Percentiles rank a stretch among this genome's conserved stretches.
Evolutionary conservation across 37 sponge, comb jelly and placozoan genomes (phyloP).

Genomic region (Axinella damicornis): DNA sequence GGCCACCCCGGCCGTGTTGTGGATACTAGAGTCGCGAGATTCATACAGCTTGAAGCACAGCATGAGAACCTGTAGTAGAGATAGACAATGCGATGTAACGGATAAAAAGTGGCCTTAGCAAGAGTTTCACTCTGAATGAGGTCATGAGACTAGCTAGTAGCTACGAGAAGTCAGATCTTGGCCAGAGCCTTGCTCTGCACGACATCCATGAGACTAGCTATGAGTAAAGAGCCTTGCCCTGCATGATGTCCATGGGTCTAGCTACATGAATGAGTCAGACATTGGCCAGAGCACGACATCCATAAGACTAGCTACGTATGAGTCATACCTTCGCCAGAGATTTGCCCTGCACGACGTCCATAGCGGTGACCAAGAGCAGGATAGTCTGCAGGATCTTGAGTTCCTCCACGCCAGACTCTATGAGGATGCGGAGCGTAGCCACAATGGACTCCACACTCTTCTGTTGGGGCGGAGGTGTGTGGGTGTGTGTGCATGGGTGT

Average conservation of each 20-base stretch:
- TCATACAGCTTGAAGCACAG: constrained; percentile 77
- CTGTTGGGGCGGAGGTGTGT: constrained; percentile 11
- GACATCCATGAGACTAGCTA: constrained; percentile 67
- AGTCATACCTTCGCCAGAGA: constrained; percentile 70
- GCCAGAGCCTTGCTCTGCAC: constrained; percentile 72
- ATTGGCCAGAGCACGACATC: not conserved
- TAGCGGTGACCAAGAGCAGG: constrained; percentile 77
- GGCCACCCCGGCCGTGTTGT: constrained; percentile 87
- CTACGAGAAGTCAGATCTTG: constrained; percentile 42
- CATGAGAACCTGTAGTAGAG: constrained; percentile 51
- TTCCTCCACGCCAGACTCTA: constrained; percentile 72
- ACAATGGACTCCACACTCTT: constrained; percentile 56
- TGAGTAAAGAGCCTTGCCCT: constrained; percentile 74
- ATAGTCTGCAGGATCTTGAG: constrained; percentile 89
- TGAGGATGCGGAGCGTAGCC: constrained; percentile 56
- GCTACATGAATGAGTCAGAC: constrained; percentile 31
- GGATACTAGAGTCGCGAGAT: constrained; percentile 59
- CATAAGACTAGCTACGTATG: too few species aligned
- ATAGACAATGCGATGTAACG: too few species aligned
- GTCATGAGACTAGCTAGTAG: not conserved
- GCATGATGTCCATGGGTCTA: constrained; percentile 58
- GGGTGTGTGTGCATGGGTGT: too few species aligned
- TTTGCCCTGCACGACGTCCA: constrained; percentile 64
- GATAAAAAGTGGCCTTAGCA: not conserved
- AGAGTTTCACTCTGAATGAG: not conserved